Percentiles rank a stretch among this genome's conserved stretches.
Evolutionary conservation across 2,797 vertebrate species (phyloP).

Genomic region (Sebastes nivosus): DNA sequence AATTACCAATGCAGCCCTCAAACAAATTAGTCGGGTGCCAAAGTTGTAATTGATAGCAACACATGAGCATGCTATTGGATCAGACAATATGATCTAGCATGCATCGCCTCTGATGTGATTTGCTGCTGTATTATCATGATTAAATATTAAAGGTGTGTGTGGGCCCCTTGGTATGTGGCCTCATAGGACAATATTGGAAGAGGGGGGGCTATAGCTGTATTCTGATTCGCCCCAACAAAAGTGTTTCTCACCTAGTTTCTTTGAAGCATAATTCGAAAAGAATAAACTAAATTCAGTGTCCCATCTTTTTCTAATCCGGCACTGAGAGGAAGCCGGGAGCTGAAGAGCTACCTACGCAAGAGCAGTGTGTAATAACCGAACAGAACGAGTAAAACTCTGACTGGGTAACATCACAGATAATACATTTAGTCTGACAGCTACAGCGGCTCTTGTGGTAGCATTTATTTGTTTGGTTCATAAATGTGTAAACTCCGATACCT

Average conservation of each 20-base stretch:
- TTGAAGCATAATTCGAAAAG: neutral
- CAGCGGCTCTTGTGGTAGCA: constrained; percentile 51
- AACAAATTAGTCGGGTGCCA: constrained; percentile 87
- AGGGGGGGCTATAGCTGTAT: constrained; percentile 26
- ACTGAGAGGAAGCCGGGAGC: constrained; percentile 14
- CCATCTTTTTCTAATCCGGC: constrained; percentile 33
- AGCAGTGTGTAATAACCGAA: constrained; percentile 40
- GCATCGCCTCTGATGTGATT: constrained; percentile 81
- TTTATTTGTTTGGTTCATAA: constrained; percentile 70
- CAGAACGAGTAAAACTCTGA: constrained; percentile 40
- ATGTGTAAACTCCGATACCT: constrained; percentile 59
- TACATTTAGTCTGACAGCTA: constrained; percentile 58
- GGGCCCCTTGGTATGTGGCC: constrained; percentile 56
- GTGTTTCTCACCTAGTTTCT: neutral
- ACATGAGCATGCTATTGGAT: constrained; percentile 77
- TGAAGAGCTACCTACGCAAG: constrained; percentile 22
- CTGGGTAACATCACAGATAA: constrained; percentile 55
- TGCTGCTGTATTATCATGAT: constrained; percentile 80
- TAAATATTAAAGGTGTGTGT: constrained; percentile 82
- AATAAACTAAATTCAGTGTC: constrained; percentile 12
- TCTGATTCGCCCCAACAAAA: constrained; percentile 47
- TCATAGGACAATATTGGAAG: constrained; percentile 43
- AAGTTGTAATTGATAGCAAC: constrained; percentile 88
- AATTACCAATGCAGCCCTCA: constrained; percentile 84
- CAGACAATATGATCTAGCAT: constrained; percentile 83